A percentile compares a stretch with the other conserved stretches of the same genome.
phyloP scores from a whole-genome alignment of 2,113 vertebrate genomes.

The Nematolebias whitei region DNA sequence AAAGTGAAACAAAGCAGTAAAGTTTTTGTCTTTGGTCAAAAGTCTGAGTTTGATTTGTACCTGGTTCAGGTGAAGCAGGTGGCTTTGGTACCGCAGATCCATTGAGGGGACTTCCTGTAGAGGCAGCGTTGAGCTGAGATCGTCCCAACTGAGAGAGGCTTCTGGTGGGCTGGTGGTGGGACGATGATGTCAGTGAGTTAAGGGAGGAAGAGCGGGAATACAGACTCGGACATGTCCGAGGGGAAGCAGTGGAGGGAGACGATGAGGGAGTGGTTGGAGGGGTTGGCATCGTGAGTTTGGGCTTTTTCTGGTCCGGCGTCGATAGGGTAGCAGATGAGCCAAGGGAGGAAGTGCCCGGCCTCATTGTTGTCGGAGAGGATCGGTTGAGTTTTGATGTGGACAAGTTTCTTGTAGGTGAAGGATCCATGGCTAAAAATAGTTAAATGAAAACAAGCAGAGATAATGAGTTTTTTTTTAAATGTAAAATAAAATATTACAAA shows the following conservation, averaged over 20 bases:
- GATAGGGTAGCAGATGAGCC: slow-evolving; percentile 24
- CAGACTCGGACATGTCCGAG: slow-evolving; percentile 25
- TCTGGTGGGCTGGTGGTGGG: slow-evolving; percentile 54
- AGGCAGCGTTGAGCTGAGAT: slow-evolving; percentile 75
- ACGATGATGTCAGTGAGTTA: slow-evolving; percentile 43
- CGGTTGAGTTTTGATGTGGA: slow-evolving; percentile 25
- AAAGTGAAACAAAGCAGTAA: slow-evolving; percentile 1
- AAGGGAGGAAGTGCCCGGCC: slow-evolving; percentile 27
- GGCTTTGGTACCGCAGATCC: slow-evolving; percentile 25
- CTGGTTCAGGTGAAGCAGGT: slow-evolving; percentile 53
- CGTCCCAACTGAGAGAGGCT: slow-evolving; percentile 66
- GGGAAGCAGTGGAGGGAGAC: slow-evolving; percentile 33
- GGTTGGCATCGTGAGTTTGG: slow-evolving; percentile 46
- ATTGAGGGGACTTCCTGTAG: slow-evolving; percentile 17
- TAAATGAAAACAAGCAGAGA: not conserved
- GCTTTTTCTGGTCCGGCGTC: slow-evolving; percentile 17
- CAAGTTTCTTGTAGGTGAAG: slow-evolving; percentile 23
- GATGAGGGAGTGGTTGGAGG: slow-evolving; percentile 35
- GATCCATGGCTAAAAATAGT: slow-evolving; percentile 67
- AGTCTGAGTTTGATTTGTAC: slow-evolving; percentile 43
- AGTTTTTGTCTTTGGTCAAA: slow-evolving; percentile 5
- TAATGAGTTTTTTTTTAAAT: no score
- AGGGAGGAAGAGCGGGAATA: slow-evolving; percentile 56
- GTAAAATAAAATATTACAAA: no score
- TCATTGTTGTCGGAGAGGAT: slow-evolving; percentile 29